A percentile compares a stretch with the other conserved stretches of the same genome.
phyloP scores from a whole-genome alignment of 2,113 vertebrate genomes.

The Polypterus senegalus region DNA sequence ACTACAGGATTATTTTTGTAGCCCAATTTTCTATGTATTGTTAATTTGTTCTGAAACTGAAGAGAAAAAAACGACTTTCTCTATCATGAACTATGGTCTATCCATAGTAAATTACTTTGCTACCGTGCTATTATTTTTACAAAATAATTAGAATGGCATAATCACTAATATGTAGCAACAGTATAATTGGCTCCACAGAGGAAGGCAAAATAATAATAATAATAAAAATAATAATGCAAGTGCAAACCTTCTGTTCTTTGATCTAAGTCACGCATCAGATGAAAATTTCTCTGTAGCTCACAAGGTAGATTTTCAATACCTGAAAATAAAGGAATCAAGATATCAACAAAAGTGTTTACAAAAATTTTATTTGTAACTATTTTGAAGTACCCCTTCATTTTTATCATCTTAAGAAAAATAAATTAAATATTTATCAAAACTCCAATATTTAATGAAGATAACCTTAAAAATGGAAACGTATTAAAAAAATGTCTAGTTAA shows the following conservation, averaged over 20 bases:
- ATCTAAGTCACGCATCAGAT: conserved; percentile 88
- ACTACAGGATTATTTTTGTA: too few species aligned
- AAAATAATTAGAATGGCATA: neutral
- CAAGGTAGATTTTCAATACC: conserved; percentile 93
- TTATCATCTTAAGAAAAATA: neutral
- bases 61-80: neutral
- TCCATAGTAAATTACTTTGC: neutral
- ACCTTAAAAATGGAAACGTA: too few species aligned
- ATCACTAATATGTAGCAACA: neutral
- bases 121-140: neutral
- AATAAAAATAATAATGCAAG: neutral
- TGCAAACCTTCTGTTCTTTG: conserved; percentile 81
- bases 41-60: too few species aligned
- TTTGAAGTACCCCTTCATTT: neutral
- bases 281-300: conserved; percentile 91
- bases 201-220: neutral
- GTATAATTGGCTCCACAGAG: neutral
- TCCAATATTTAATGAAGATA: too few species aligned
- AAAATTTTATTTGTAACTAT: neutral
- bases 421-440: too few species aligned
- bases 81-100: neutral
- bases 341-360: neutral
- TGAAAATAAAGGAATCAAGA: conserved; percentile 25
- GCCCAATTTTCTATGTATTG: too few species aligned
- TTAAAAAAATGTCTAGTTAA: too few species aligned